Conservation (phyloP, 2,797 vertebrate species). For the Peromyscus attwateri region DNA sequence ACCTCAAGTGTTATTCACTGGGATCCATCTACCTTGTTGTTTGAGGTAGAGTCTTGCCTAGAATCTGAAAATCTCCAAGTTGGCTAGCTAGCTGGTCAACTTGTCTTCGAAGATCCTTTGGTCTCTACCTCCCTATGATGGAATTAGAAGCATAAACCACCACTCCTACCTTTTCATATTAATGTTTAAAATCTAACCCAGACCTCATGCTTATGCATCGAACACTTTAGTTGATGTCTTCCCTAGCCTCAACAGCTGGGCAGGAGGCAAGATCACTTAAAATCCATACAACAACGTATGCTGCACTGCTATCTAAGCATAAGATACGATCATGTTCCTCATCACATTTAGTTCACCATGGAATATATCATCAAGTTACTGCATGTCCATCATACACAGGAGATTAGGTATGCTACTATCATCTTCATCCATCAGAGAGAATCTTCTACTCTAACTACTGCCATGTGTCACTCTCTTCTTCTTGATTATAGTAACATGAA, state of each 20-base stretch:
- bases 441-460: accelerated
- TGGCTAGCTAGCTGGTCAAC: background rate
- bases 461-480: accelerated
- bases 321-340: background rate
- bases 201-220: background rate
- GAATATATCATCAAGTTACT: background rate
- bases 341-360: background rate
- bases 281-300: accelerated
- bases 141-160: background rate
- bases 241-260: background rate
- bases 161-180: background rate
- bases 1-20: background rate
- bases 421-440: background rate
- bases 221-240: background rate
- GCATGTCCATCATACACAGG: too few relatives aligned
- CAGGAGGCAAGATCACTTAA: background rate
- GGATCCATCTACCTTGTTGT: background rate
- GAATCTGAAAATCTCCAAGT: background rate
- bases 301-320: accelerated
- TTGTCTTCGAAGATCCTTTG: background rate
- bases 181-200: background rate
- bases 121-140: background rate
- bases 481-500: accelerated
- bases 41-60: background rate
- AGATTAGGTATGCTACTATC: background rate